Evolutionary conservation across 2,797 vertebrate species (phyloP), one percentile per base, ranked within the genome.

Genomic region (Falco biarmicus): DNA sequence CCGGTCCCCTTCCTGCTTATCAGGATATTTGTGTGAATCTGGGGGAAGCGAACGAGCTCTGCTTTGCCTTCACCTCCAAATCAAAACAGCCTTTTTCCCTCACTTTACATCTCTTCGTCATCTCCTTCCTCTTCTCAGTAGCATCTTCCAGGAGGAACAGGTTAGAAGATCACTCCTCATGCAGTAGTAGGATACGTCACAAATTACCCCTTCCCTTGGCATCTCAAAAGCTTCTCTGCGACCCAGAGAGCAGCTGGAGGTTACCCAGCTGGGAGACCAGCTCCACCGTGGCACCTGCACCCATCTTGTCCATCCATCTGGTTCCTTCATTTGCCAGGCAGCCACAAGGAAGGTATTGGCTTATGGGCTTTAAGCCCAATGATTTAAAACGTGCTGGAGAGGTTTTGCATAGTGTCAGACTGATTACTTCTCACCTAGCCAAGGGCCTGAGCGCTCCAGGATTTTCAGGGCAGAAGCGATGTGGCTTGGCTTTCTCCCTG

Each of bases 271-370:
- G 26, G 34, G 54, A 64, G 43, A 45, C 6, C 64, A 25, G 61
- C 61, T 81, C n/a, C 18, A 1, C 54, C 11, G 37, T 5, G 13
- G 47, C 69, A 56, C 80, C 89, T 70, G 66, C 60, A 10, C 68
- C 75, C 39, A 7, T 1, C 0, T 43, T 66, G 48, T n/a, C 68
- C 15, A 0, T 61, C 84, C n/a, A 0, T 63, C 81, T 56, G 45
- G 2, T 70, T 83, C 61, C 60, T 48, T 71, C 61, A 2, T 53
- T 70, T 92, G 54, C 41, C 57, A 18, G 31, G 9, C 64, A 68
- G 68, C 87, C 77, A 26, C 3, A 0, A 64, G 85, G 68, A 69
- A 75, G n/a, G 18, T 61, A 22, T 34, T 8, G 17, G 15, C 51
- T 70, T 32, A 2, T 7, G 61, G 66, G 70, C 60, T 50, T 80